A percentile compares a stretch with the other conserved stretches of the same genome.
Conservation (phyloP, 2,113 vertebrate species). For the Pterocles orientalis region DNA sequence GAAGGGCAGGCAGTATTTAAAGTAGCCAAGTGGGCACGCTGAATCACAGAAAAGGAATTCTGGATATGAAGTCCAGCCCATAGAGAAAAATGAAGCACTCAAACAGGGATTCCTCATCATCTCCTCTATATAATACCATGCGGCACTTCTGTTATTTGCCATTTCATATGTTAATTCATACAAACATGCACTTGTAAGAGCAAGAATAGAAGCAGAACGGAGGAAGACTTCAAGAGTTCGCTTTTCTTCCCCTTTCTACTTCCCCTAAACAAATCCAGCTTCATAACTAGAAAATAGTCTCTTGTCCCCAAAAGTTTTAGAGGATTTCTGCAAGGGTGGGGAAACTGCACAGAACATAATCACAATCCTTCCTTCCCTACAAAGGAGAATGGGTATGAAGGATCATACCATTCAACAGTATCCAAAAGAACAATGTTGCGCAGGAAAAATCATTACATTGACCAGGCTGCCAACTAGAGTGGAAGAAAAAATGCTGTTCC, state of each 20-base stretch:
- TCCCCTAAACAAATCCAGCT: neutral
- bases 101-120: neutral
- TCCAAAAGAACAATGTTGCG: neutral
- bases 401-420: neutral
- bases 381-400: neutral
- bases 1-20: neutral
- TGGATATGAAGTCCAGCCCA: neutral
- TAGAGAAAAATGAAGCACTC: neutral
- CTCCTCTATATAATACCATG: neutral
- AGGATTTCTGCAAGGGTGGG: neutral
- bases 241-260: neutral
- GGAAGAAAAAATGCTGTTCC: neutral
- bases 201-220: neutral
- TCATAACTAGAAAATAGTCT: neutral
- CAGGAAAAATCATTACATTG: neutral
- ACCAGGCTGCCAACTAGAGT: neutral
- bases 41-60: neutral
- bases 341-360: neutral
- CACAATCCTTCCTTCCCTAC: neutral
- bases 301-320: neutral
- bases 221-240: neutral
- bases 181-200: neutral
- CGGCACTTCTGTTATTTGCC: neutral
- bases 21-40: neutral
- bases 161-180: neutral